These are phyloP conservation scores for Lepidurus arcticus DNA, from an alignment of 1,140 invertebrate species.

Conservation along the genomic window DNA sequence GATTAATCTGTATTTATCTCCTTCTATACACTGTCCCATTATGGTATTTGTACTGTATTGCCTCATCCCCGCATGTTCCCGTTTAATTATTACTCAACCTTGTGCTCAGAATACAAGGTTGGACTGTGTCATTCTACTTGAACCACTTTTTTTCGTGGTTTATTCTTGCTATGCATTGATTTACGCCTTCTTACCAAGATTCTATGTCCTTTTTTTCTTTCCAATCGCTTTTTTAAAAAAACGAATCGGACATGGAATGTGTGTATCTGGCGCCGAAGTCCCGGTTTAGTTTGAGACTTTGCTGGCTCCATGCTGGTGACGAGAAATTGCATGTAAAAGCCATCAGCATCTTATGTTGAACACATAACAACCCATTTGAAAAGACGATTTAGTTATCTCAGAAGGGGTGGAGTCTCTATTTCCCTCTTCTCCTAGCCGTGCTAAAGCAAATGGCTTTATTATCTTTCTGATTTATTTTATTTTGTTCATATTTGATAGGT, in stretches of 20 bases:
- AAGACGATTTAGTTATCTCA: not conserved
- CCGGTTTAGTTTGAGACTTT: not conserved
- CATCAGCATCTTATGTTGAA: not conserved
- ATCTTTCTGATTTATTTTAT: not conserved
- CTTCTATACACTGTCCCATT: too few relatives aligned
- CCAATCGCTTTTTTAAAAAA: not conserved
- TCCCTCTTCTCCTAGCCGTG: not conserved
- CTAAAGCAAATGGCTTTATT: not conserved
- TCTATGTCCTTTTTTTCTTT: not conserved
- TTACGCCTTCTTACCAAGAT: not conserved
- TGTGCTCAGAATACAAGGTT: too few relatives aligned
- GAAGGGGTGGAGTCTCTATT: not conserved
- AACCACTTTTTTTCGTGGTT: too few relatives aligned
- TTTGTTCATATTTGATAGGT: not conserved
- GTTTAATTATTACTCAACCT: too few relatives aligned
- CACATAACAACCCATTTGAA: not conserved
- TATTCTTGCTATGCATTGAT: too few relatives aligned
- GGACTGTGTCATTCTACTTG: too few relatives aligned
- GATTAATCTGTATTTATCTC: too few relatives aligned
- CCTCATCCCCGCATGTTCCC: too few relatives aligned
- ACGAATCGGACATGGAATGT: not conserved
- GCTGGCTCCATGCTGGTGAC: constrained; percentile 10
- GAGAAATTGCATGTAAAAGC: not conserved
- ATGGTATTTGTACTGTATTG: too few relatives aligned
- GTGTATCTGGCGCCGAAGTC: not conserved